Evolutionary conservation across 92 coral and sea anemone species (phyloP).

Genomic region (Umimayanthus kanabou): DNA sequence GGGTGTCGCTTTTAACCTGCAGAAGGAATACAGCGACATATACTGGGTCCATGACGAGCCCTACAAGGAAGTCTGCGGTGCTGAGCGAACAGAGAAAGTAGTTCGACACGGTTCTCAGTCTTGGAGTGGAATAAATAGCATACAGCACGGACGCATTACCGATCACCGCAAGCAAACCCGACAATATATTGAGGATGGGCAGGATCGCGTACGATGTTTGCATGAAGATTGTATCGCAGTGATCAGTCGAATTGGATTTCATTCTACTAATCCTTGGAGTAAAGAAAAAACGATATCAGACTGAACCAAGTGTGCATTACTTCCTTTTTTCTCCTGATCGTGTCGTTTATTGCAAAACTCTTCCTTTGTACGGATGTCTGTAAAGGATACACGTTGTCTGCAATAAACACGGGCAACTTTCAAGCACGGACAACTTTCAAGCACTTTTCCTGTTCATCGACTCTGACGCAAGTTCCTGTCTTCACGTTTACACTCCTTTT

Average conservation of each 20-base stretch:
- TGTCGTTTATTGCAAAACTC: not conserved
- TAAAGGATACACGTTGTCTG: not conserved
- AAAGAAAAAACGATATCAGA: too few species aligned
- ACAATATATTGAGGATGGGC: not conserved
- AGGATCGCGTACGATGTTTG: slow-evolving; percentile 5
- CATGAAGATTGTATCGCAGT: slow-evolving; percentile 1
- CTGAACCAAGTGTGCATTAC: not conserved
- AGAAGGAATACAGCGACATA: slow-evolving; percentile 48
- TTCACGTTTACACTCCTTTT: not conserved
- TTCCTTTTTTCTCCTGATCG: not conserved
- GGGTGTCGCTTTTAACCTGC: slow-evolving; percentile 44
- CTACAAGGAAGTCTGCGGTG: slow-evolving; percentile 49
- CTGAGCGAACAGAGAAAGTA: slow-evolving; percentile 50
- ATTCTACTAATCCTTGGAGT: not conserved
- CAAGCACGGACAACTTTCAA: not conserved
- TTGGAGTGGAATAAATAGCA: slow-evolving; percentile 44
- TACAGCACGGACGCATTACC: slow-evolving; percentile 42
- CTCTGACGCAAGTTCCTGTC: not conserved
- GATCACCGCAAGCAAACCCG: slow-evolving; percentile 3
- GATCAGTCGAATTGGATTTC: not conserved
- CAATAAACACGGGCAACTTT: not conserved
- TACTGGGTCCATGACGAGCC: slow-evolving; percentile 48
- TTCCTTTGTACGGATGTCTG: not conserved
- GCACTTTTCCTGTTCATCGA: not conserved
- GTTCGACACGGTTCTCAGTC: slow-evolving; percentile 49